Evolutionary conservation across 2,113 vertebrate species (phyloP).

Genomic region (Syngnathus typhle): DNA sequence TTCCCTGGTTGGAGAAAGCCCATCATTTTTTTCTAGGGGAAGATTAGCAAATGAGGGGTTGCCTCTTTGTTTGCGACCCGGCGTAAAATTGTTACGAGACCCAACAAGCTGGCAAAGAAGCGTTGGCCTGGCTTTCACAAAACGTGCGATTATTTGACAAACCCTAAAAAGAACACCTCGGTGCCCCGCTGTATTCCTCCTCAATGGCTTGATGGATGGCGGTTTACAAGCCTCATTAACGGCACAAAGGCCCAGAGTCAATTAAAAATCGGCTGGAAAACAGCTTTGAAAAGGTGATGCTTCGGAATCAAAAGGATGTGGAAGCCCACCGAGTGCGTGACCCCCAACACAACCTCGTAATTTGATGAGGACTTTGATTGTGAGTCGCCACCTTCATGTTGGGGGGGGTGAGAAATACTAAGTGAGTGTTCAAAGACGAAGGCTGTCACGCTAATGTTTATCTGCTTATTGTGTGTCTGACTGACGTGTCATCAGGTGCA

Average conservation of each 20-base stretch:
- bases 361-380: constrained; percentile 63
- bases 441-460: constrained; percentile 57
- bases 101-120: constrained; percentile 21
- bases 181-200: constrained; percentile 16
- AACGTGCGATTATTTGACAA: constrained; percentile 25
- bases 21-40: constrained; percentile 42
- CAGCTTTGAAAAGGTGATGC: constrained; percentile 55
- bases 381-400: constrained; percentile 48
- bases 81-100: constrained; percentile 41
- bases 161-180: constrained; percentile 19
- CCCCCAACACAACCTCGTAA: constrained; percentile 33
- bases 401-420: constrained; percentile 56
- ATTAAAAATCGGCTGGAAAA: constrained; percentile 43
- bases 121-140: constrained; percentile 26
- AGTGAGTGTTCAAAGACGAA: constrained; percentile 63
- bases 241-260: constrained; percentile 27
- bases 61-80: constrained; percentile 49
- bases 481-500: constrained; percentile 36
- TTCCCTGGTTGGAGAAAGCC: constrained; percentile 15
- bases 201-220: constrained; percentile 21
- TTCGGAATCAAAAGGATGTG: constrained; percentile 47
- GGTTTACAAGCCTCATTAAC: constrained; percentile 33
- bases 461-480: constrained; percentile 47
- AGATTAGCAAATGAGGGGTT: constrained; percentile 37
- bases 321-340: constrained; percentile 54